phyloP scores from a whole-genome alignment of 2,888 invertebrate genomes.

The Ligdia adustata region DNA sequence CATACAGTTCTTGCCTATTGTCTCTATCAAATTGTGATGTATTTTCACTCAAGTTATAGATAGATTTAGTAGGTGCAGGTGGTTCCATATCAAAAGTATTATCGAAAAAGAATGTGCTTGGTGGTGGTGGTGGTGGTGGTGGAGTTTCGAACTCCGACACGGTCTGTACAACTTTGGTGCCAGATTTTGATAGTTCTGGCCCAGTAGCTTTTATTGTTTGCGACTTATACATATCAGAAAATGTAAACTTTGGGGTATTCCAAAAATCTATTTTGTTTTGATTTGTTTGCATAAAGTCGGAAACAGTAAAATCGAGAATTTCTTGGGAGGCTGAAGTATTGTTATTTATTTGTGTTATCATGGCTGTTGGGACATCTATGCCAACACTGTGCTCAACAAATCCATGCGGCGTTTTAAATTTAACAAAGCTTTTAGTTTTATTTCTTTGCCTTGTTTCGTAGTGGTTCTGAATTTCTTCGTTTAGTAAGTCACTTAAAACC shows the following conservation, averaged over 20 bases:
- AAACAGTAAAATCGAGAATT: constrained; percentile 42
- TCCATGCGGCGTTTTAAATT: constrained; percentile 49
- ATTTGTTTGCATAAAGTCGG: constrained; percentile 29
- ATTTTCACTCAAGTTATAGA: constrained; percentile 38
- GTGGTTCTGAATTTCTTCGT: constrained; percentile 54
- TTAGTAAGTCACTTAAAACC: constrained; percentile 59
- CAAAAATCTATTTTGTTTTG: constrained; percentile 50
- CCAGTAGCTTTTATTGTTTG: constrained; percentile 26
- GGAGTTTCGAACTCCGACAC: constrained; percentile 66
- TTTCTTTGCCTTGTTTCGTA: constrained; percentile 44
- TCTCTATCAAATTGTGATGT: constrained; percentile 2
- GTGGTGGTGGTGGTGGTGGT: constrained; percentile 52
- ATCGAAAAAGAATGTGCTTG: constrained; percentile 30
- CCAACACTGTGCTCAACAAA: constrained; percentile 54
- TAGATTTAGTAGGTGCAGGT: constrained; percentile 26
- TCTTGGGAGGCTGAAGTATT: constrained; percentile 46
- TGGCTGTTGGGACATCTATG: constrained; percentile 17
- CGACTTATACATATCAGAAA: constrained; percentile 43
- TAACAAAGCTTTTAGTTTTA: constrained; percentile 45
- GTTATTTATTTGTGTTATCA: constrained; percentile 21
- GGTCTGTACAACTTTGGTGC: constrained; percentile 40
- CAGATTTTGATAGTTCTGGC: constrained; percentile 31
- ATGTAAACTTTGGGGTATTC: constrained; percentile 44
- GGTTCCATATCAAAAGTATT: constrained; percentile 36
- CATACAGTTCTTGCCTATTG: constrained; percentile 44